Percentiles rank a stretch among this genome's conserved stretches.
These are phyloP conservation scores for Leptinotarsa undecemlineata DNA, from an alignment of 1,140 invertebrate genomes.

Conservation along the genomic window DNA sequence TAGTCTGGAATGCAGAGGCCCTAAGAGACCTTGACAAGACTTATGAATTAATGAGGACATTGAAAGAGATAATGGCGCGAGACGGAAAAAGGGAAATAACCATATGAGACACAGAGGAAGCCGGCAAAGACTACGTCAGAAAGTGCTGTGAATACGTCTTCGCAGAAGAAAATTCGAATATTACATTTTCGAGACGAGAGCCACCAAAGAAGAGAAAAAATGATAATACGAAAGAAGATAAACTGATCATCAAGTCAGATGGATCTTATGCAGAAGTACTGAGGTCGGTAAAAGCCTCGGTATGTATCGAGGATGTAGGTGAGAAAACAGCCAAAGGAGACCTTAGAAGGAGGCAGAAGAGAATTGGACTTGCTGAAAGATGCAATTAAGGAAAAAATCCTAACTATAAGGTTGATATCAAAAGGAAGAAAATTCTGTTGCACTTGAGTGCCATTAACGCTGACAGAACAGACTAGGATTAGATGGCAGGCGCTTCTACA, in stretches of 20 bases:
- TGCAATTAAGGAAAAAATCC: background rate
- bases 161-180: background rate
- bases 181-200: background rate
- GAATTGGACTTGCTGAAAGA: slow-evolving; percentile 13
- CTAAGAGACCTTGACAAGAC: background rate
- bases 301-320: slow-evolving; percentile 10
- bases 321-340: slow-evolving; percentile 10
- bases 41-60: background rate
- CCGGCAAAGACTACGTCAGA: background rate
- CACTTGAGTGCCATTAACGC: background rate
- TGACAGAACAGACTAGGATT: background rate
- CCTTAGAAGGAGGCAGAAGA: background rate
- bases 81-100: background rate
- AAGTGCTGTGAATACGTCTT: slow-evolving; percentile 11
- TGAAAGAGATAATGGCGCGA: background rate
- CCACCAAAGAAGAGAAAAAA: background rate
- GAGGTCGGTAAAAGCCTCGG: slow-evolving; percentile 7
- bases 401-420: background rate
- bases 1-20: background rate
- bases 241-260: background rate
- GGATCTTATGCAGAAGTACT: slow-evolving; percentile 14
- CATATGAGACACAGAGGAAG: background rate
- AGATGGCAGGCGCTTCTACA: background rate
- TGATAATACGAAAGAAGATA: background rate
- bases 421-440: slow-evolving; percentile 32